phyloP scores from a whole-genome alignment of 1,140 invertebrate species.

The Drosophila sulfurigaster region DNA sequence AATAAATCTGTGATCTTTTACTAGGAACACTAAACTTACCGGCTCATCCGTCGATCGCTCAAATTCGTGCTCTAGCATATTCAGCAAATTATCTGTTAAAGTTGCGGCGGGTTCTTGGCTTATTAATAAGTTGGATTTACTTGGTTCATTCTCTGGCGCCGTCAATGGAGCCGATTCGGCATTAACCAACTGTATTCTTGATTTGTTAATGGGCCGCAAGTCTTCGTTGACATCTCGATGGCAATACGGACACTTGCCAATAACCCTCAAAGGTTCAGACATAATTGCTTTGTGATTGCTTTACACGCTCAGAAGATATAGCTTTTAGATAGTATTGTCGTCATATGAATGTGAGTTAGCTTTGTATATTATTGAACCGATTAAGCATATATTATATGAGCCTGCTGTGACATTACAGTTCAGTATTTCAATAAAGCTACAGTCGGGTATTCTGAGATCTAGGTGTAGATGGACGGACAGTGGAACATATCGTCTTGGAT shows the following conservation, averaged over 20 bases:
- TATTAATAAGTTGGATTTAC: not conserved
- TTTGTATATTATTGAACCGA: no score
- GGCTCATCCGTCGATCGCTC: not conserved
- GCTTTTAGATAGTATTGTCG: not conserved
- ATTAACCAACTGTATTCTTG: not conserved
- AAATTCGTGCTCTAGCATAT: not conserved
- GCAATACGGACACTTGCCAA: conserved; percentile 40
- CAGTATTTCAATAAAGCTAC: no score
- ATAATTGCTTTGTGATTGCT: conserved; percentile 6
- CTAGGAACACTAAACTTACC: not conserved
- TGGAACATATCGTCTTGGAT: no score
- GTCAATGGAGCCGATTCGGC: not conserved
- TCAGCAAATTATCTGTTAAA: not conserved
- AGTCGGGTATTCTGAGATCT: no score
- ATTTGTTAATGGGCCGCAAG: conserved; percentile 44
- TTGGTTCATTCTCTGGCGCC: not conserved
- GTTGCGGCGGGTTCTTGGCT: not conserved
- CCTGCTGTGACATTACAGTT: no score
- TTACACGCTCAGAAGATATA: not conserved
- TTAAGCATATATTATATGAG: no score
- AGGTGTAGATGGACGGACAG: no score
- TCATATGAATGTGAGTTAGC: not conserved
- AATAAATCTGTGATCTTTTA: no score
- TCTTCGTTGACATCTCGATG: conserved; percentile 32
- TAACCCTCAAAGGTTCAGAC: not conserved